Percentiles rank a stretch among this genome's conserved stretches.
Evolutionary conservation across 1,140 invertebrate genomes (phyloP).

Genomic region (Drosophila pachea): DNA sequence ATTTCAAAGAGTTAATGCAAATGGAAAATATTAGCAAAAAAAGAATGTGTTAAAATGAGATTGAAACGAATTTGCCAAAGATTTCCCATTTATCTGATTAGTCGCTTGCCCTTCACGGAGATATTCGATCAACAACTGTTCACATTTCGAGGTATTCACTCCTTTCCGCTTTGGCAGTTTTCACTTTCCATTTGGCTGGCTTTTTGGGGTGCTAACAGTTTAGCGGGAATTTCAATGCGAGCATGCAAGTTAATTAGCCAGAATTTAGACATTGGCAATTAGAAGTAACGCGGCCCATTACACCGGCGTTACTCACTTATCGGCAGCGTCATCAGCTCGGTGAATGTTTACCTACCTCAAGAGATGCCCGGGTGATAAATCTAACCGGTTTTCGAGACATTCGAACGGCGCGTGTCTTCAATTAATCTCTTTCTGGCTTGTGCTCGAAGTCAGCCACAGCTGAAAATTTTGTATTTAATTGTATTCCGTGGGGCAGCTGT

Average conservation of each 20-base stretch:
- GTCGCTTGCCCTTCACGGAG: no score
- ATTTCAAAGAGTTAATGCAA: no score
- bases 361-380: conserved; percentile 10
- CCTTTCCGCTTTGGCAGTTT: not conserved
- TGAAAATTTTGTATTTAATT: conserved; percentile 46
- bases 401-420: conserved; percentile 61
- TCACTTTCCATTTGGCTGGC: conserved; percentile 39
- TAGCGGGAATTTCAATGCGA: conserved; percentile 24
- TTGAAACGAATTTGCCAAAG: no score
- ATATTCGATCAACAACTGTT: conserved; percentile 1
- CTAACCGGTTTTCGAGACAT: conserved; percentile 58
- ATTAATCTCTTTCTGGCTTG: conserved; percentile 55
- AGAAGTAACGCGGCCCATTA: conserved; percentile 14
- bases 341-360: conserved; percentile 7
- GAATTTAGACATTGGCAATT: conserved; percentile 24
- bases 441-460: conserved; percentile 13
- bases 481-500: conserved; percentile 52
- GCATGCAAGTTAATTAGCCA: conserved; percentile 48
- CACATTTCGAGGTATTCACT: not conserved
- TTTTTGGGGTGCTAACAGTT: conserved; percentile 13
- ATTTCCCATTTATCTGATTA: no score
- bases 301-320: conserved; percentile 31
- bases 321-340: conserved; percentile 53
- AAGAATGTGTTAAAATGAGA: no score
- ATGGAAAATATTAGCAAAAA: no score